Conservation (phyloP, 2,888 invertebrate genomes). For the Synergus itoensis region DNA sequence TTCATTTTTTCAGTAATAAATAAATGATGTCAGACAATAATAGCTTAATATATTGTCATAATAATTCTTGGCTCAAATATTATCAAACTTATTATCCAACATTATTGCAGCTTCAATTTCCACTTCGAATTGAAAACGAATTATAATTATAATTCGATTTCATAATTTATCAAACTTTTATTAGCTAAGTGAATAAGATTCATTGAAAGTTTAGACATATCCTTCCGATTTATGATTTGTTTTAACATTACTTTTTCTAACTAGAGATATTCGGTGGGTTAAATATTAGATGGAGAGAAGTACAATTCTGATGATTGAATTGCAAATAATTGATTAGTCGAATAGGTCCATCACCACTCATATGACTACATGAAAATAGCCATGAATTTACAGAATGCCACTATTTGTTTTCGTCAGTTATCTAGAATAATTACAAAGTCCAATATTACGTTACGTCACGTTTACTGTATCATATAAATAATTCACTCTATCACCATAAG, state of each 20-base stretch:
- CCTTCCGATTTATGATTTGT: too few relatives aligned
- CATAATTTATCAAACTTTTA: too few relatives aligned
- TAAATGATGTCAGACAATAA: neutral
- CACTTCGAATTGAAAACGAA: too few relatives aligned
- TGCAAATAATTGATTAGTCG: neutral
- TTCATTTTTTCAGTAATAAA: neutral
- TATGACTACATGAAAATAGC: neutral
- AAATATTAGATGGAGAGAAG: too few relatives aligned
- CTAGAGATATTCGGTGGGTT: too few relatives aligned
- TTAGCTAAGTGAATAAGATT: too few relatives aligned
- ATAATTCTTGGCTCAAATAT: neutral
- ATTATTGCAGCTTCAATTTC: neutral
- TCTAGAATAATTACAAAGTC: conserved; percentile 52
- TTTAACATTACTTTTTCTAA: too few relatives aligned
- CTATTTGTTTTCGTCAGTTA: conserved; percentile 51
- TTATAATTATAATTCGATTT: too few relatives aligned
- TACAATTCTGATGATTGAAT: neutral
- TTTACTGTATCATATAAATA: conserved; percentile 54
- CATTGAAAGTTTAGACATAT: too few relatives aligned
- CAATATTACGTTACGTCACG: conserved; percentile 52
- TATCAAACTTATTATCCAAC: neutral
- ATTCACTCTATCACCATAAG: conserved; percentile 51
- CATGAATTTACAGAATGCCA: neutral
- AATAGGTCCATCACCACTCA: neutral
- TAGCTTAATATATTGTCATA: too few relatives aligned